Percentiles rank a stretch among this genome's conserved stretches.
Conservation (phyloP, 37 sponge, comb jelly and placozoan genomes). For the Mnemiopsis leidyi region DNA sequence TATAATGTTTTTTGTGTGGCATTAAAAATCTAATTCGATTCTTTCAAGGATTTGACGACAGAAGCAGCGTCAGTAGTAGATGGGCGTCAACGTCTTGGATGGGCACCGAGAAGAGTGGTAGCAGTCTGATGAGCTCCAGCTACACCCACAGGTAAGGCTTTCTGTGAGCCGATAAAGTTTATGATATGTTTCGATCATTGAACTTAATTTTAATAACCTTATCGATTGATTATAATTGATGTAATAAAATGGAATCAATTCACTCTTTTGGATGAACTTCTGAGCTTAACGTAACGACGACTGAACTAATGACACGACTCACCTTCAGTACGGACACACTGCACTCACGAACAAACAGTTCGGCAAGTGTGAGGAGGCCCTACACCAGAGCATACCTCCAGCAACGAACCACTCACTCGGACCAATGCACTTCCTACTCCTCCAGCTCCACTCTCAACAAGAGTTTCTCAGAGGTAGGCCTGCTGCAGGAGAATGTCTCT, state of each 20-base stretch:
- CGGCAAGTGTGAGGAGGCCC: slow-evolving; percentile 29
- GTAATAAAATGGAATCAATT: too few species aligned
- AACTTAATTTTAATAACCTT: too few species aligned
- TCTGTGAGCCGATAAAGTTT: too few species aligned
- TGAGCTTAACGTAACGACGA: too few species aligned
- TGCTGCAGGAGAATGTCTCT: too few species aligned
- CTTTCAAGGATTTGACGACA: slow-evolving; percentile 9
- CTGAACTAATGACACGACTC: too few species aligned
- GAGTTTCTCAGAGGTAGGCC: slow-evolving; percentile 50
- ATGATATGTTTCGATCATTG: too few species aligned
- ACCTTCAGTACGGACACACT: slow-evolving; percentile 43
- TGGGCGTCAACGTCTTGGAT: slow-evolving; percentile 53
- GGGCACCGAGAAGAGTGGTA: slow-evolving; percentile 45
- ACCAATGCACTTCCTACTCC: slow-evolving; percentile 27
- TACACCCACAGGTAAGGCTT: slow-evolving; percentile 59
- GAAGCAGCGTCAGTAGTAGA: slow-evolving; percentile 41
- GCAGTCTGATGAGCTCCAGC: slow-evolving; percentile 7
- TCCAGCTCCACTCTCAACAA: slow-evolving; percentile 44
- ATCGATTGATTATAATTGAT: too few species aligned
- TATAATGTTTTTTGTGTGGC: too few species aligned
- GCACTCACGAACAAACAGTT: slow-evolving; percentile 11
- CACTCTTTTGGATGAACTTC: too few species aligned
- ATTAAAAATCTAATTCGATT: too few species aligned
- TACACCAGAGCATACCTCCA: slow-evolving; percentile 43
- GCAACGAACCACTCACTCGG: neutral